Evolutionary conservation across 2,888 invertebrate species (phyloP), one percentile per base, ranked within the genome.

Genomic region (Caradrina kadenii): DNA sequence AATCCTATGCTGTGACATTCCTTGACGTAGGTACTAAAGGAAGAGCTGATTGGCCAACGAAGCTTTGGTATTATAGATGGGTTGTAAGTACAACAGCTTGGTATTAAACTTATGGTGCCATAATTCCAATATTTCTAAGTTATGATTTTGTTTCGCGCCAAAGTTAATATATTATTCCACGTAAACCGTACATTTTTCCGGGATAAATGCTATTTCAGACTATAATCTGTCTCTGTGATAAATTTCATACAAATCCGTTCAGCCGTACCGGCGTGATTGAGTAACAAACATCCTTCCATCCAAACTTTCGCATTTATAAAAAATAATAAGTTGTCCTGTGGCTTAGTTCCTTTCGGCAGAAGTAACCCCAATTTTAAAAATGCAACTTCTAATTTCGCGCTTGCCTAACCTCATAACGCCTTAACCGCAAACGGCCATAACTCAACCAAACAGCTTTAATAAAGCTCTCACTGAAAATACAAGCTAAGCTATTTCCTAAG

Each of bases 401-500:
- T 54, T 42, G 60, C 13, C 26, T 19, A 19, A 63, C 21, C 26
- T 61, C 68, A 42, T 61, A 61, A 56, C 49, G 58, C 42, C 26
- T 64, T 72, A 61, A 64, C 52, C 80, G 53, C 74, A 56, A 69
- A 66, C 82, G 63, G 45, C 76, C 74, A 80, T 81, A 84, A 82
- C 76, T 78, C 80, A 82, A 69, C 65, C 79, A 65, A 77, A 77
- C 79, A 79, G 81, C 81, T 82, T 84, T 84, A 85, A 80, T 81
- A 84, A 83, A 82, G 67, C 69, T 76, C 73, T 68, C 59, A 65
- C 58, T 64, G 53, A 63, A 72, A 80, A 73, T 78, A 73, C 68
- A 63, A 79, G 72, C 62, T 75, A 71, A 80, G 73, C 79, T 76
- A 79, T 79, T 76, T 67, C 76, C 69, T 73, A 71, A 73, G 76